A percentile compares a stretch with the other conserved stretches of the same genome.
These are phyloP conservation scores for Nemopilema nomurai DNA, from an alignment of 30 jellyfish, hydroid and myxozoan genomes.

Conservation along the genomic window DNA sequence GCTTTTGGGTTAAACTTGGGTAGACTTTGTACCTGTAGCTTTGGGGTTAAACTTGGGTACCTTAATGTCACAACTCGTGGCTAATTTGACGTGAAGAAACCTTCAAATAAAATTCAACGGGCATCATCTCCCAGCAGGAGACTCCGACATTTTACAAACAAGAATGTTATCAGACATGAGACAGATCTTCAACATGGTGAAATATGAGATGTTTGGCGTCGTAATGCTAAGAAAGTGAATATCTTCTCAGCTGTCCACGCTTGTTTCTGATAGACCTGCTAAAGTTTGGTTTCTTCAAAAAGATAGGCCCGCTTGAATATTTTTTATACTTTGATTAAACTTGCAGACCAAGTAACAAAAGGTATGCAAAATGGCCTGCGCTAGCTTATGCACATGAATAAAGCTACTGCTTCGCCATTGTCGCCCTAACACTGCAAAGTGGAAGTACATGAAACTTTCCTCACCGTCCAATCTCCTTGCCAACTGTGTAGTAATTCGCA, in stretches of 20 bases:
- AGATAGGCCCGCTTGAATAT: neutral
- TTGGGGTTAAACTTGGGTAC: no score
- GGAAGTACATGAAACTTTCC: neutral
- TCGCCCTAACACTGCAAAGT: neutral
- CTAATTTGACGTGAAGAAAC: neutral
- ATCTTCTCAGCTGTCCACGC: neutral
- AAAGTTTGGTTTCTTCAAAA: neutral
- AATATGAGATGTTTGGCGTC: neutral
- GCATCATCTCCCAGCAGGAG: neutral
- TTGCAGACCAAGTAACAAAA: neutral
- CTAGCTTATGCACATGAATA: neutral
- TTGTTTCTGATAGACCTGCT: neutral
- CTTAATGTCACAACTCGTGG: neutral
- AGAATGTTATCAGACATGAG: neutral
- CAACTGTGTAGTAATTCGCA: slow-evolving; percentile 49
- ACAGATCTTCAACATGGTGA: neutral
- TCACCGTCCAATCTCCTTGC: slow-evolving; percentile 70
- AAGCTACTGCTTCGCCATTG: neutral
- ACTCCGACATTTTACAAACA: neutral
- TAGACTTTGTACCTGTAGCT: neutral
- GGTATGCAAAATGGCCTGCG: neutral
- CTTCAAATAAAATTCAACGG: neutral
- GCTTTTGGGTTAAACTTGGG: neutral
- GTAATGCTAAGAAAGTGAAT: neutral
- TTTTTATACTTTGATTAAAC: neutral